Base-by-base conservation (phyloP, 2,797 vertebrate genomes). In the Iguana delicatissima region DNA sequence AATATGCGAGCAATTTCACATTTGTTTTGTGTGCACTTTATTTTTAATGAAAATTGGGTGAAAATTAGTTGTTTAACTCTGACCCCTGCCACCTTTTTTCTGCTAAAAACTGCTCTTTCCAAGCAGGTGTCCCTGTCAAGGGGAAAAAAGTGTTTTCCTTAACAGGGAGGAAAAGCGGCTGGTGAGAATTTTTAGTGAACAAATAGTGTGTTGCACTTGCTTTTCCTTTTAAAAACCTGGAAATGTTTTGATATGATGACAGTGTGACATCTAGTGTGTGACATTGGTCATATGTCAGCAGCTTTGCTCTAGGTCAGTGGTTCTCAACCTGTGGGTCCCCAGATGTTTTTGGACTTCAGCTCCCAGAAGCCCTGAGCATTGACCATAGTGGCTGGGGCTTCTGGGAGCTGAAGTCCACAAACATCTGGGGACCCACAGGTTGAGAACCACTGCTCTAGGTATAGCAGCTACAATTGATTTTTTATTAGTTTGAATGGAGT, bases 141-240 rank as follows among this genome's bases (percentile, higher is more conserved):
- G 26, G 62, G 32, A 26, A 12, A 73, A 46, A 77, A 73, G 9
- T 9, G 26, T 81, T 57, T 67, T 81, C 6, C 57, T 20, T 57
- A 13, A 0, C 32, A 9, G 1, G 24, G 38, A 24, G 9, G 9
- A 35, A 69, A 46, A 80, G 52, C 35, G 62, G 38, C 42, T 42
- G 4, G 22, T 35, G 52, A 6, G 9, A 55, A 52, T 16, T 29
- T 6, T 74, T 80, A 73, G 29, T 69, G 67, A 69, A 69, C 9
- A 32, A 69, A 13, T 69, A 69, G 0, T 69, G 32, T 2, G 8
- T 76, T 80, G 9, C 52, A 24, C n/a, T 77, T 59, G 29, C 35
- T 80, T 90, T 90, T n/a, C 74, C 57, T 80, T 84, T 38, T 38
- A 42, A 72, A 20, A 84, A n/a, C 18, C 22, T 35, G 69, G 8